These are phyloP conservation scores for Anguilla pacifica DNA, from an alignment of 2,797 vertebrate genomes.

Conservation along the genomic window DNA sequence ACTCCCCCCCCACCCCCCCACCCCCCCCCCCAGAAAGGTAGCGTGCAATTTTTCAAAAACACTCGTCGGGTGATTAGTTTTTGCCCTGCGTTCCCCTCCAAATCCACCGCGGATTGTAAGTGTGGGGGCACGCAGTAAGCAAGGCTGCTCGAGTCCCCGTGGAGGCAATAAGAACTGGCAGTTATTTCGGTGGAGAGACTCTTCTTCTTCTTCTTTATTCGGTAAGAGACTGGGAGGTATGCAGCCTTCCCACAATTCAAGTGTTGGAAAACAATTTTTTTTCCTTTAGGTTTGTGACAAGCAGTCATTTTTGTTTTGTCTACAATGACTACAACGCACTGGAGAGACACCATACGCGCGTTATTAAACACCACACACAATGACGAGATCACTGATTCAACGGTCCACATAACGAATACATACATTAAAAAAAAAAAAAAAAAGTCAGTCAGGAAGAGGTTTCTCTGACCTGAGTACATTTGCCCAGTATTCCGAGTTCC, in stretches of 20 bases:
- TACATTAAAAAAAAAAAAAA: neutral
- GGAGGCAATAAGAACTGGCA: neutral
- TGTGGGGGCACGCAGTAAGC: neutral
- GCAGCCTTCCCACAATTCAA: neutral
- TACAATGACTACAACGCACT: neutral
- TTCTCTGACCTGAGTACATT: neutral
- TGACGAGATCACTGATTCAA: neutral
- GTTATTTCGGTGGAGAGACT: slow-evolving; percentile 18
- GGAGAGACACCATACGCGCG: neutral
- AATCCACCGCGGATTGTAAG: neutral
- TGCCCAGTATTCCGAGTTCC: neutral
- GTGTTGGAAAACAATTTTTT: neutral
- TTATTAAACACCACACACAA: neutral
- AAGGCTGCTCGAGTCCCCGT: neutral
- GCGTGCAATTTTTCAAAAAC: neutral
- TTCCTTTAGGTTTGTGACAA: neutral
- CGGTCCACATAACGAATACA: neutral
- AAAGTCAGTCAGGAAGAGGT: neutral
- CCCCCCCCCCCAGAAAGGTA: neutral
- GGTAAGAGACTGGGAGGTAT: neutral
- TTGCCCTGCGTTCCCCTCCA: neutral
- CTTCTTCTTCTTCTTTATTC: neutral
- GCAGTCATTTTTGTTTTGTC: neutral
- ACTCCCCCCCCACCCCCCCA: neutral
- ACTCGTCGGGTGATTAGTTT: slow-evolving; percentile 6